Base-by-base conservation (phyloP, 2,113 vertebrate species). In the Poecilia latipinna region DNA sequence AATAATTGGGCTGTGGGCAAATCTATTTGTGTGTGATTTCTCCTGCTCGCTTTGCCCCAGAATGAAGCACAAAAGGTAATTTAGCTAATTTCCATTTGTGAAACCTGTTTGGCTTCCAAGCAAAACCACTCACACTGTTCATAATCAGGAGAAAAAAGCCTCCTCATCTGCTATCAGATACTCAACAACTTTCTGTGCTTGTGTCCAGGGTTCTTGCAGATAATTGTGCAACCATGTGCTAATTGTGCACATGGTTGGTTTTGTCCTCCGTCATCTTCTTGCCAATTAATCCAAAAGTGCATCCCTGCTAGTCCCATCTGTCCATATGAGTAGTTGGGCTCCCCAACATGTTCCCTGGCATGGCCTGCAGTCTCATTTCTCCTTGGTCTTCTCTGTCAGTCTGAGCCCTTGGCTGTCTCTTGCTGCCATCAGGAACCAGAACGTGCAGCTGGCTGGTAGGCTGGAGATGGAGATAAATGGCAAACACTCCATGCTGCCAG, bases 401-500 rank as follows among this genome's bases (percentile, higher is more conserved):
- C 82, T 65, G 71, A 79, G 65, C 78, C 73, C 66, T 39, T 35
- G 79, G 65, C 42, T 2, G 12, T 62, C 61, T 71, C 64, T 29
- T 68, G 48, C 72, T 51, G 35, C 68, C 82, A 78, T 74, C 68
- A 63, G 82, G 74, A 83, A 71, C 70, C 75, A 72, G 68, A 81
- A 73, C 24, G 88, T 77, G 80, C 89, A 90, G 80, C 87, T 81
- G 82, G 63, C 75, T 77, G 64, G 83, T 85, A 68, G 83, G 78
- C 64, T 81, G 75, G 78, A 83, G 86, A 80, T 72, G 37, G 65
- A 77, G 80, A 86, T 51, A 68, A 80, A 88, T 86, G 86, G 82
- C 82, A 74, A 37, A 11, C 31, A 61, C 71, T 82, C 82, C 39
- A 71, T 26, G 31, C 39, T 57, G 73, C 79, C 61, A 82, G 84